Evolutionary conservation across 2,888 invertebrate species (phyloP), one percentile per base, ranked within the genome.

Genomic region (Lymantria monacha): DNA sequence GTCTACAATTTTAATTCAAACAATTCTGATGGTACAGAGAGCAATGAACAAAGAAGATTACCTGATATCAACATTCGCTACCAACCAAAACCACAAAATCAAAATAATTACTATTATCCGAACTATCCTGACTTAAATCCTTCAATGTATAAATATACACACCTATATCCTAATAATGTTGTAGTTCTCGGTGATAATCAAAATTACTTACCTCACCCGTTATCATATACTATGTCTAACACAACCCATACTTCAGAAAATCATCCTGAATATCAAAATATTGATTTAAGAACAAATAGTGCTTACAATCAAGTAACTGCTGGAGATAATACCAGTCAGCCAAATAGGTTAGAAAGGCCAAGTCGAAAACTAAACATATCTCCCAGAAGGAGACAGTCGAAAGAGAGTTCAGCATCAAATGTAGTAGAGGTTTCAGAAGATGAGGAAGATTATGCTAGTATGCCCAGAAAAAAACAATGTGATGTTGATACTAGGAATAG

Each of bases 371-470:
- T 90, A 48, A 91, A 91, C 61, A 89, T 90, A 59, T 88, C 88
- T 46, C 90, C 91, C 1, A 69, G 87, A 47, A 79, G 87, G 57
- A 76, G 88, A 53, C 83, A 83, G 30, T 87, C 89, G 11, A 85
- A 83, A 67, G 89, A 88, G 53, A 83, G 72, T 72, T 83, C 82
- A 58, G 56, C 74, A 63, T 60, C 79, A 45, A 83, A 81, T 76
- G 74, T 81, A 49, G 91, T 92, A 67, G 91, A 90, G 76, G 83
- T 92, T 1, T 92, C 92, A 44, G 91, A 91, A 61, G 92, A 92
- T 50, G 92, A 92, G 48, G 92, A 92, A 64, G 91, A 92, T 37
- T 80, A 83, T 72, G 65, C 66, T 15, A 61, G 74, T 30, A 59
- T 62, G 30, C 81, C 83, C n/a, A 79, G 78, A 57, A 87, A 82